These are phyloP conservation scores for Perognathus longimembris DNA, from an alignment of 2,113 vertebrate species.

Conservation along the genomic window DNA sequence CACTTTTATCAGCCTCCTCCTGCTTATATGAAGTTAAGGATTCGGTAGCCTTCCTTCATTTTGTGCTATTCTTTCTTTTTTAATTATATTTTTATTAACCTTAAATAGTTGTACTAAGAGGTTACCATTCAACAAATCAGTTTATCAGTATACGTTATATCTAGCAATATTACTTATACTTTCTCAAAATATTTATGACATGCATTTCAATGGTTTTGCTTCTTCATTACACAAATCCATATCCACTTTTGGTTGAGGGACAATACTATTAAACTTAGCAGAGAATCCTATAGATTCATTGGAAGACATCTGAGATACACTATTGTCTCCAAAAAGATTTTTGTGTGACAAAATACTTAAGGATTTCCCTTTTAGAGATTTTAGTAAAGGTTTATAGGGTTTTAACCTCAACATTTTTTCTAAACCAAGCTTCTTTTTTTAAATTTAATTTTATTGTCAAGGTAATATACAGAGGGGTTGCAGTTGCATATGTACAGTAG, in stretches of 20 bases:
- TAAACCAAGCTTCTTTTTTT: neutral
- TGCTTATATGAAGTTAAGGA: neutral
- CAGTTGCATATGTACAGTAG: too few species aligned
- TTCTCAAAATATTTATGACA: constrained; percentile 11
- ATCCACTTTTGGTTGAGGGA: neutral
- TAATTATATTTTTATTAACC: too few species aligned
- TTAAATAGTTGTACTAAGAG: too few species aligned
- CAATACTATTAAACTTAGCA: neutral
- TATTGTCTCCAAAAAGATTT: neutral
- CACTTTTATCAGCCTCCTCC: constrained; percentile 32
- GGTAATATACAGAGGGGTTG: too few species aligned
- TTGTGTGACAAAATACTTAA: neutral
- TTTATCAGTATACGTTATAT: too few species aligned
- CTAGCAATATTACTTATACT: neutral
- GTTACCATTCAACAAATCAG: too few species aligned
- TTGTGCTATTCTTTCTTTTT: neutral
- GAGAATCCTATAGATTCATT: neutral
- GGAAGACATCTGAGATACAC: neutral
- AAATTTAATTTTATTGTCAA: too few species aligned
- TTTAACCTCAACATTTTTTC: neutral
- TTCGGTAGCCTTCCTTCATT: neutral
- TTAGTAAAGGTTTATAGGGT: neutral
- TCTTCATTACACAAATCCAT: neutral
- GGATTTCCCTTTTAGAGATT: neutral
- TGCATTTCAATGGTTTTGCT: neutral